Evolutionary conservation across 1,140 invertebrate species (phyloP), one percentile per base, ranked within the genome.

Genomic region (Rhopalosiphum padi): DNA sequence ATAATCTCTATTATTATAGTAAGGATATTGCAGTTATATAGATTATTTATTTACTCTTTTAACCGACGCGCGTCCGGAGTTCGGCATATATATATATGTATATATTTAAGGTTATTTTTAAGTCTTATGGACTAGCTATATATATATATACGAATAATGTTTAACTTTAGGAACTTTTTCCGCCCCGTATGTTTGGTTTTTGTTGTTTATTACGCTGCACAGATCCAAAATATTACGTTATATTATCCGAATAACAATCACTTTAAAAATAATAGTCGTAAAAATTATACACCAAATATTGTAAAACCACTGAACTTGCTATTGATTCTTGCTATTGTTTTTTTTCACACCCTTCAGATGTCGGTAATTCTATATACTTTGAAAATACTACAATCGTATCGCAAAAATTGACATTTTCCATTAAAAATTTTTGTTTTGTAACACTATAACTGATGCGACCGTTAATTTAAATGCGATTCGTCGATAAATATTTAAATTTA

Each of bases 81-180:
- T 77, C n/a, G 60, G 5, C 35, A 37, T 37, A 22, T 23, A 23
- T 23, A 23, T 82, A 37, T 77, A 0, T 68, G 30, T 77, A 35
- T 2, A 35, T 77, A 21, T 83, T 37, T 22, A 37, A n/a, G 77
- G 77, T 37, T 77, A 77, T 77, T 77, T 77, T 77, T 77, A 77
- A 77, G 60, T 77, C 15, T 77, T 77, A n/a, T n/a, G n/a, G 60
- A 35, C 60, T 21, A n/a, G 1, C 11, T n/a, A 25, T 60, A 9
- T 37, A 25, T 60, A 9, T 37, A 2, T 30, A 9, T 60, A n/a
- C 15, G 30, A n/a, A 77, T 6, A 23, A n/a, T 77, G n/a, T 77
- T 77, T n/a, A 77, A 77, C 60, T 68, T 68, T 68, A n/a, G n/a
- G n/a, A 68, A 68, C 15, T 77, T 77, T 68, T 77, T n/a, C 60